Conservation (phyloP, 2,888 invertebrate species). For the Crematogaster levior region DNA sequence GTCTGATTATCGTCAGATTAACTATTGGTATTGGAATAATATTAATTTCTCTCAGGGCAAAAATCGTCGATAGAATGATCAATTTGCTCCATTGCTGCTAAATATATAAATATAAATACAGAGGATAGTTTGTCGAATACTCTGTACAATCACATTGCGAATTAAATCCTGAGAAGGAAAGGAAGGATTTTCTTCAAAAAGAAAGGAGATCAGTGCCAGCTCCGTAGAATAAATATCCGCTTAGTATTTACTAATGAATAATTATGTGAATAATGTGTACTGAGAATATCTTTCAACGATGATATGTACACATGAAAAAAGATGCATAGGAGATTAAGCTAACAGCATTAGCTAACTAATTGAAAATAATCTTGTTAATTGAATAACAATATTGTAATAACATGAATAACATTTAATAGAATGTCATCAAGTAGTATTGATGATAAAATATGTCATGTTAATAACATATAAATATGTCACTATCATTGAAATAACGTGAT, state of each 20-base stretch:
- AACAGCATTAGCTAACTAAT: background rate
- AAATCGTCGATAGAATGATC: background rate
- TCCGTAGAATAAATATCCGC: background rate
- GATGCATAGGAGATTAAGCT: no score
- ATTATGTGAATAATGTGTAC: background rate
- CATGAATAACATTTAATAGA: no score
- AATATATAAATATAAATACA: slow-evolving; percentile 3
- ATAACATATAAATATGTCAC: no score
- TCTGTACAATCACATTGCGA: background rate
- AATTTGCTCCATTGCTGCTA: background rate
- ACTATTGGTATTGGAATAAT: background rate
- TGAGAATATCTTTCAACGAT: background rate
- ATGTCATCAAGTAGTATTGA: no score
- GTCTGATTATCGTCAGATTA: background rate
- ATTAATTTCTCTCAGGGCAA: background rate
- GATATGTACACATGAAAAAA: background rate
- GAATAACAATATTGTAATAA: no score
- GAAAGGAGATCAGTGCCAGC: background rate
- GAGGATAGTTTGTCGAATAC: background rate
- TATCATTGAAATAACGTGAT: background rate
- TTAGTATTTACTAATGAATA: background rate
- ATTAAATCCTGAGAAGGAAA: background rate
- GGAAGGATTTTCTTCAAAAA: background rate
- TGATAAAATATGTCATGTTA: no score
- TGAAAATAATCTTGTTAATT: no score